Conservation (phyloP, 2,797 vertebrate genomes). For the Rhincodon typus region DNA sequence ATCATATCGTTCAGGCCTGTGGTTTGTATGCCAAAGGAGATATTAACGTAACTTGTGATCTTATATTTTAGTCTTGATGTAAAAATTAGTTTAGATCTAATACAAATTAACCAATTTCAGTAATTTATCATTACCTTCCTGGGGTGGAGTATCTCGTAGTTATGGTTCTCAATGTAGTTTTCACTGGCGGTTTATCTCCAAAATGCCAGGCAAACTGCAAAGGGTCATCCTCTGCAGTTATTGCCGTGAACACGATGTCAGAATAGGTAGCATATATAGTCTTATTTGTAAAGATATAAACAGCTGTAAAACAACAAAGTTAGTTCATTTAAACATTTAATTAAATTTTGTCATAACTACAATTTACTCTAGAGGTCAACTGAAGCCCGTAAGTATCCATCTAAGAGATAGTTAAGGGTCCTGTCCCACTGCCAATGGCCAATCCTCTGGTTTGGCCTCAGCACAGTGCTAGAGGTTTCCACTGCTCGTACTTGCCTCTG, state of each 20-base stretch:
- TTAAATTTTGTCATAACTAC: neutral
- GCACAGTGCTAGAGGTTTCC: too few species aligned
- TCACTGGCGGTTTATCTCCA: slow-evolving; percentile 55
- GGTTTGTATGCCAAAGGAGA: neutral
- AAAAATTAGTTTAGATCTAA: too few species aligned
- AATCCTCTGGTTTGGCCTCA: too few species aligned
- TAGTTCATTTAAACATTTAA: neutral
- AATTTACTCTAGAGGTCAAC: neutral
- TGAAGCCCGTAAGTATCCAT: neutral
- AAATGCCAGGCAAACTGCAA: slow-evolving; percentile 66
- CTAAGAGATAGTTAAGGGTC: too few species aligned
- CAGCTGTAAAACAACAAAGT: slow-evolving; percentile 43
- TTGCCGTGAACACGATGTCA: slow-evolving; percentile 56
- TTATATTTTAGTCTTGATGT: neutral
- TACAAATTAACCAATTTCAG: neutral
- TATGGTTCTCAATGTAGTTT: slow-evolving; percentile 54
- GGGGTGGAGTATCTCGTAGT: slow-evolving; percentile 56
- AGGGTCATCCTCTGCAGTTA: slow-evolving; percentile 47
- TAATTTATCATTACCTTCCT: slow-evolving; percentile 51
- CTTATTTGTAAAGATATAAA: slow-evolving; percentile 58
- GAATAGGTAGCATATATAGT: slow-evolving; percentile 57
- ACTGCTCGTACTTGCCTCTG: too few species aligned
- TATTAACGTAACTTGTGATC: neutral
- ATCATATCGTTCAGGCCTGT: neutral
- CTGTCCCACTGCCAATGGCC: too few species aligned